These are phyloP conservation scores for Ctenomys sociabilis DNA, from an alignment of 2,113 vertebrate genomes.

Conservation along the genomic window DNA sequence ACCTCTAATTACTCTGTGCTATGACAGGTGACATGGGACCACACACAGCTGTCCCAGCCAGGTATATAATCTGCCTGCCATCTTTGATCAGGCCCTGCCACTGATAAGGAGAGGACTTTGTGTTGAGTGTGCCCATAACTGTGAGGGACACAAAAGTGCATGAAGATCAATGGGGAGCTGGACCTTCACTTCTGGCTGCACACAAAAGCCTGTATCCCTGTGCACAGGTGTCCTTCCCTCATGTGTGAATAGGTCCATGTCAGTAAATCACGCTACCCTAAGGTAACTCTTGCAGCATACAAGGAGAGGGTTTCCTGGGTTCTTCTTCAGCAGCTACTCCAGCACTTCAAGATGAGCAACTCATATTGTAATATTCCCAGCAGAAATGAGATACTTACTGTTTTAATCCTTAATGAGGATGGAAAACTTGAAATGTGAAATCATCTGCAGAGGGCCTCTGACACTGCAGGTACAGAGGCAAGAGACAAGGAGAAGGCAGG, in stretches of 20 bases:
- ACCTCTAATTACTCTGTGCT: background rate
- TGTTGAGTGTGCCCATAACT: background rate
- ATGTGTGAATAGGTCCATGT: background rate
- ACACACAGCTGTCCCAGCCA: background rate
- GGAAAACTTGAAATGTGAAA: background rate
- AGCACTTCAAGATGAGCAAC: background rate
- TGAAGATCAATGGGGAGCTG: background rate
- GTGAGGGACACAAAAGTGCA: background rate
- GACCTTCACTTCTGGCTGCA: background rate
- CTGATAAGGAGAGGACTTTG: background rate
- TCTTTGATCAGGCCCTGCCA: background rate
- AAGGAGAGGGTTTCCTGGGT: background rate
- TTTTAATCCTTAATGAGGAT: background rate
- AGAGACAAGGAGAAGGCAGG: background rate
- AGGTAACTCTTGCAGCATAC: background rate
- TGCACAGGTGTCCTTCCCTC: background rate
- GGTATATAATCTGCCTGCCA: background rate
- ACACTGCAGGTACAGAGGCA: background rate
- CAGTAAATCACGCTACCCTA: background rate
- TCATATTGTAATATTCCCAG: background rate
- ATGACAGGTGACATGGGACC: background rate
- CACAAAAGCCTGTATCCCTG: background rate
- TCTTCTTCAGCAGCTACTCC: slow-evolving; percentile 21
- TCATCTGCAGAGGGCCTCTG: background rate
- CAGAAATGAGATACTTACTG: background rate